Evolutionary conservation across 2,888 invertebrate genomes (phyloP), one percentile per base, ranked within the genome.

Genomic region (Hypena proboscidalis): DNA sequence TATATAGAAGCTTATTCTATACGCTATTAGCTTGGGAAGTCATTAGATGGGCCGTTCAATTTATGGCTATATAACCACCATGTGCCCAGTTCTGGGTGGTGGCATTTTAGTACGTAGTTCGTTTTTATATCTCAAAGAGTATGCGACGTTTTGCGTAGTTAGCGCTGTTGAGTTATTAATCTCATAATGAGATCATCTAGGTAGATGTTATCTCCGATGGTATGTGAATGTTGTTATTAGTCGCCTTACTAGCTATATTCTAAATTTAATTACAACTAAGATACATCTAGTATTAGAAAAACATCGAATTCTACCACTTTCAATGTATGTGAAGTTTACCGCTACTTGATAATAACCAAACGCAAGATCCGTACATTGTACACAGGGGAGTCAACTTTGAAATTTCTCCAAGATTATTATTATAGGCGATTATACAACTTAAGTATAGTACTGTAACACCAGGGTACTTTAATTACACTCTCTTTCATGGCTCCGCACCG

Each of bases 1-100:
- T 56, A 57, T 56, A 53, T 48, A 66, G 42, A 51, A 58, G 52
- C 58, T 52, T 58, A 62, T 59, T 51, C 47, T 51, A 51, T 48
- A 49, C 39, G 48, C 50, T 64, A 62, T 64, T 46, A 62, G 40
- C 62, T 50, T 31, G 34, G 55, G 33, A 52, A 58, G 58, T 56
- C 58, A 64, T 64, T 66, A 64, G 53, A 44, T 45, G 31, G 47
- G 25, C 42, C 8, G 39, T 22, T 51, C 46, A 64, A 58, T 65
- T 58, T 61, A 64, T 58, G 33, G 44, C 25, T 30, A 40, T 44
- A 54, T 59, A 43, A 40, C 36, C 38, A 38, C 58, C 37, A 55
- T 52, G 52, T 41, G 45, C 48, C 40, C 40, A 37, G 19, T 39
- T 55, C 56, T 60, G 56, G 61, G 58, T 56, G 58, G 58, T 56